phyloP scores from a whole-genome alignment of 2,888 invertebrate genomes.

The Minunthozetes semirufus region DNA sequence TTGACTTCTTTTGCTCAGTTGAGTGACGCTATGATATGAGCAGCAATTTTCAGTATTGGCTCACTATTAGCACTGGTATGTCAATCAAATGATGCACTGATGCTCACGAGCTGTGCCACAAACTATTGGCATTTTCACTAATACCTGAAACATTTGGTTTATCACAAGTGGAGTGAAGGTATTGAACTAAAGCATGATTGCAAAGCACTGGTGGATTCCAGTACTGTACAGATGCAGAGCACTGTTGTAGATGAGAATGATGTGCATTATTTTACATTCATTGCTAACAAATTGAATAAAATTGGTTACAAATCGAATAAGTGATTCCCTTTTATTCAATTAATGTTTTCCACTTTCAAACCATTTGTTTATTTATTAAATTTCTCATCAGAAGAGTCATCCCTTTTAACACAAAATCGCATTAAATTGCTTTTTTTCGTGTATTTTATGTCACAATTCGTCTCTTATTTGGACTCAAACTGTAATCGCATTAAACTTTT shows the following conservation, averaged over 20 bases:
- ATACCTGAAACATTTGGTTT: too few species aligned
- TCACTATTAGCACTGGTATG: too few species aligned
- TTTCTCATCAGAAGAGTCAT: neutral
- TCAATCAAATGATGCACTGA: too few species aligned
- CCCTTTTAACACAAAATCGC: neutral
- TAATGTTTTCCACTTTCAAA: conserved; percentile 27
- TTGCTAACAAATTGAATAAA: conserved; percentile 11
- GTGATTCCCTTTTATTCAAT: neutral
- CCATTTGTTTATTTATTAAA: conserved; percentile 10
- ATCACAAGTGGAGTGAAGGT: too few species aligned
- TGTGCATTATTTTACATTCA: neutral
- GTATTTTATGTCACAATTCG: too few species aligned
- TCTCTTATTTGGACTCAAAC: neutral
- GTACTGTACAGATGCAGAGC: neutral
- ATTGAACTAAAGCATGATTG: too few species aligned
- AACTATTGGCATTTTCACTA: too few species aligned
- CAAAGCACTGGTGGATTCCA: too few species aligned
- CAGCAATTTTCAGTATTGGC: too few species aligned
- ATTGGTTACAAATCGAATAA: conserved; percentile 11
- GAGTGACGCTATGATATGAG: too few species aligned
- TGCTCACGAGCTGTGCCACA: too few species aligned
- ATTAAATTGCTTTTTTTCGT: neutral
- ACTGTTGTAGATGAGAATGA: neutral
- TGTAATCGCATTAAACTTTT: neutral
- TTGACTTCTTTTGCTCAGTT: too few species aligned